These are phyloP conservation scores for Cinara cedri DNA, from an alignment of 2,888 invertebrate species.

Conservation along the genomic window DNA sequence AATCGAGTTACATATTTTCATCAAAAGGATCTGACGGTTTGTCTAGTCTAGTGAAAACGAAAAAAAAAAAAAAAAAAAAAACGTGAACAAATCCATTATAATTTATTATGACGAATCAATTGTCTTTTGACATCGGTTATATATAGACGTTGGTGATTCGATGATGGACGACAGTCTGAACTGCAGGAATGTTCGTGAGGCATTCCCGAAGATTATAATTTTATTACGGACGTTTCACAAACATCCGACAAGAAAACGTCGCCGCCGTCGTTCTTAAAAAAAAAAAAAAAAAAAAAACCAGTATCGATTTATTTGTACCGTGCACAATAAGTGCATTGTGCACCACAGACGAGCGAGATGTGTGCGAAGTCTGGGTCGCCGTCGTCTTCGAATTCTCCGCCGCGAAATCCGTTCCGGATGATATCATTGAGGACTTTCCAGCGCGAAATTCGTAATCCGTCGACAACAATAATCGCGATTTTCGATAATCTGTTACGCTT, in stretches of 20 bases:
- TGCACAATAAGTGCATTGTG: slow-evolving; percentile 25
- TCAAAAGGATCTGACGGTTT: no score
- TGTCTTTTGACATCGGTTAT: neutral
- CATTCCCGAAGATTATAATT: neutral
- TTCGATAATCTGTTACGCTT: neutral
- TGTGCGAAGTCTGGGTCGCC: slow-evolving; percentile 1
- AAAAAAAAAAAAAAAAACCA: neutral
- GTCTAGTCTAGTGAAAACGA: neutral
- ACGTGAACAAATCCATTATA: neutral
- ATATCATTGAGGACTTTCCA: neutral
- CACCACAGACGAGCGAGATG: neutral
- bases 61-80: neutral
- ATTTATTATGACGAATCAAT: neutral
- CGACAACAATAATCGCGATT: neutral
- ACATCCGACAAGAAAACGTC: no score
- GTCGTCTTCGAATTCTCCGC: neutral
- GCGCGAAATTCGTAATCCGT: neutral
- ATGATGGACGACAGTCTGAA: neutral
- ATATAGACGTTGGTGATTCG: neutral
- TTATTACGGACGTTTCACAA: neutral
- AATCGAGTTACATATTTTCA: no score
- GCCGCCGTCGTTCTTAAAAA: neutral
- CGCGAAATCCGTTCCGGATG: neutral
- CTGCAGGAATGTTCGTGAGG: neutral
- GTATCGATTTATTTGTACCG: slow-evolving; percentile 27